phyloP scores from a whole-genome alignment of 2,797 vertebrate species.

The Dallia pectoralis region DNA sequence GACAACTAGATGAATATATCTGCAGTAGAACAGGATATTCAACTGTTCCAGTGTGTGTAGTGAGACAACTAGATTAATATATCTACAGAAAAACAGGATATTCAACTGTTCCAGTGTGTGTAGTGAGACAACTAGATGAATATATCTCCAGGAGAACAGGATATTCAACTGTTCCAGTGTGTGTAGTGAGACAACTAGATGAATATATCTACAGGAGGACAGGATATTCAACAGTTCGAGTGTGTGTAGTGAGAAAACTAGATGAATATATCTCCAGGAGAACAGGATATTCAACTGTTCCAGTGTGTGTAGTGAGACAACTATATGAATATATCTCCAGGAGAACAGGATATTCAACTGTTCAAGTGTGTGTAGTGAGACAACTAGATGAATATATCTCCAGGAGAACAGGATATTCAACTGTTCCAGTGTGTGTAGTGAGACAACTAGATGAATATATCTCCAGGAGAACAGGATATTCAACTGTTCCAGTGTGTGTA shows the following conservation, averaged over 20 bases:
- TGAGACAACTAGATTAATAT: no score
- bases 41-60: constrained; percentile 10
- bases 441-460: no score
- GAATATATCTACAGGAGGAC: constrained; percentile 60
- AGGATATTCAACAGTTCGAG: constrained; percentile 29
- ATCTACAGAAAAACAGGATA: constrained; percentile 54
- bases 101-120: constrained; percentile 21
- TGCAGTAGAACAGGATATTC: constrained; percentile 53
- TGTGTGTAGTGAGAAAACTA: neutral
- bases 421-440: constrained; percentile 8
- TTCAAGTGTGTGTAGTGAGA: constrained; percentile 2
- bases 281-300: constrained; percentile 34
- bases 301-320: neutral
- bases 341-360: constrained; percentile 44
- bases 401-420: constrained; percentile 52
- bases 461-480: constrained; percentile 54
- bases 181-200: neutral
- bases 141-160: constrained; percentile 57
- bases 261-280: no score
- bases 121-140: neutral
- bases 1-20: no score
- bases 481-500: constrained; percentile 13
- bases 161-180: constrained; percentile 25
- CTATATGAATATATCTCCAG: no score
- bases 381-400: no score